A percentile compares a stretch with the other conserved stretches of the same genome.
Evolutionary conservation across 2,113 vertebrate genomes (phyloP).

Genomic region (Bambusicola thoracicus): DNA sequence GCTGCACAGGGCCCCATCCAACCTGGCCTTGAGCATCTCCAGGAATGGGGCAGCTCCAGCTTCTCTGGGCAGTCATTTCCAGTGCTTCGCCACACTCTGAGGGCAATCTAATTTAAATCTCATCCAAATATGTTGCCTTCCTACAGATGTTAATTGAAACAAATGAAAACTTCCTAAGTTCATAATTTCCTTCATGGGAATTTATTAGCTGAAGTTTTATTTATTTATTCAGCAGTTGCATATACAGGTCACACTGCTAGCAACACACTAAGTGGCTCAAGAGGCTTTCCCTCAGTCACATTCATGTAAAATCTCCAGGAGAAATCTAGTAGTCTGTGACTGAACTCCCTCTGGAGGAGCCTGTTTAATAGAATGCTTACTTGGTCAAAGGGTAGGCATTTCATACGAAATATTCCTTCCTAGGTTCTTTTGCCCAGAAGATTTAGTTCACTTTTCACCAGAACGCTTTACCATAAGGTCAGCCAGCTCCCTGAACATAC

Average conservation of each 20-base stretch:
- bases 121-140: constrained; percentile 40
- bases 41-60: too few relatives aligned
- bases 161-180: constrained; percentile 3
- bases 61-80: too few relatives aligned
- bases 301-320: constrained; percentile 22
- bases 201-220: constrained; percentile 55
- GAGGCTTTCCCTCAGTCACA: constrained; percentile 17
- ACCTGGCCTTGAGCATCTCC: too few relatives aligned
- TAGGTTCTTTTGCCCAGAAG: fast-evolving
- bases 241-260: background rate
- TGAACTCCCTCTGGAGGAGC: background rate
- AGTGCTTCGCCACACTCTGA: too few relatives aligned
- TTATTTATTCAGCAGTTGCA: background rate
- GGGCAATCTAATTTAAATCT: too few relatives aligned
- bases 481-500: background rate
- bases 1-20: too few relatives aligned
- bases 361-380: background rate
- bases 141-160: constrained; percentile 26
- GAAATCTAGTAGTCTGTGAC: background rate
- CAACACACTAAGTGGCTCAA: constrained; percentile 34
- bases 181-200: constrained; percentile 50
- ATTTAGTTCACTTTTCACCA: background rate
- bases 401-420: background rate
- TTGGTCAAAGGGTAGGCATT: background rate
- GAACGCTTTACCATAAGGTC: background rate